Conservation (phyloP, 2,113 vertebrate genomes). For the Nestor notabilis region DNA sequence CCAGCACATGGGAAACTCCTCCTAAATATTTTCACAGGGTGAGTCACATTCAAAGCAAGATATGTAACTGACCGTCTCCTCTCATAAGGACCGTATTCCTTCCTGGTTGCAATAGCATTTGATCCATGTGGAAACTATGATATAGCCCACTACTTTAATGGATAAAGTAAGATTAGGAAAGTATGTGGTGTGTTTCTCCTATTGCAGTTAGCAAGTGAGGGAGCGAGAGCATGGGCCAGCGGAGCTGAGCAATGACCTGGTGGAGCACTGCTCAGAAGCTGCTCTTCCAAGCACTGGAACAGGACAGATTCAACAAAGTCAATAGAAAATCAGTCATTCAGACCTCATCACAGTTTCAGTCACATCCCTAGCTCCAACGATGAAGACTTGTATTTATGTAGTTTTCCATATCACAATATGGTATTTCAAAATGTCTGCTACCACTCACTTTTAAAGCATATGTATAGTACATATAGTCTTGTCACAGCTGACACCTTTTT, state of each 20-base stretch:
- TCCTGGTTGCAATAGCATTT: neutral
- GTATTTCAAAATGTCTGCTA: conserved; percentile 48
- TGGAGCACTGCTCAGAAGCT: neutral
- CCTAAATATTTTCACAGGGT: neutral
- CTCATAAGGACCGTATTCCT: neutral
- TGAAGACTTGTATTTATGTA: conserved; percentile 8
- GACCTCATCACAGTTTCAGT: neutral
- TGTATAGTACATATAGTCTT: neutral
- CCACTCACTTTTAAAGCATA: conserved; percentile 25
- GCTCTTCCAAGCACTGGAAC: neutral
- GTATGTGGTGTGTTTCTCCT: neutral
- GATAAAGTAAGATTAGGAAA: neutral
- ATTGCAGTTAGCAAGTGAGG: neutral
- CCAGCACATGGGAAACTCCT: neutral
- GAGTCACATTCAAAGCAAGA: neutral
- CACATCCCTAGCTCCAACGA: neutral
- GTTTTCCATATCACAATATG: neutral
- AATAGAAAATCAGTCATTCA: neutral
- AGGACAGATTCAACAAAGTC: neutral
- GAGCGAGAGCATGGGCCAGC: neutral
- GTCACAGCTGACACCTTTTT: conserved; percentile 54
- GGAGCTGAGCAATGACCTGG: neutral
- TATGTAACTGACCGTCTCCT: rapidly evolving
- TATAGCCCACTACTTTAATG: neutral
- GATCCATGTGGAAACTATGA: neutral